phyloP scores from a whole-genome alignment of 2,888 invertebrate genomes.

The Phragmatobia fuliginosa region DNA sequence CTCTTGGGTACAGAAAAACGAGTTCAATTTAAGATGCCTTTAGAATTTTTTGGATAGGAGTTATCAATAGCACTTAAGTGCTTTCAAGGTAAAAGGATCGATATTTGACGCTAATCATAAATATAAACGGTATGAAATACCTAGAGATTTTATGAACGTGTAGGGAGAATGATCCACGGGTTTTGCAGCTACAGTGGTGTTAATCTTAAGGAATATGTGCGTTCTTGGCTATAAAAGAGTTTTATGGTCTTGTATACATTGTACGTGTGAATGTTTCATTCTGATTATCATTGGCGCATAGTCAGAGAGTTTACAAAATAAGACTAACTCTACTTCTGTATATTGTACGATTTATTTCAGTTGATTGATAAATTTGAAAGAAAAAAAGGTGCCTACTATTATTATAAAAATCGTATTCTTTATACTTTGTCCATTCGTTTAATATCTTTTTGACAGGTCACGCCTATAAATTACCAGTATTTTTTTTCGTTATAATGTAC shows the following conservation, averaged over 20 bases:
- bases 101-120: constrained; percentile 74
- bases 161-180: constrained; percentile 37
- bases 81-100: constrained; percentile 66
- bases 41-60: constrained; percentile 58
- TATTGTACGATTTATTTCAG: background rate
- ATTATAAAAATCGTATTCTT: too few species aligned
- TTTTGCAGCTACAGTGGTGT: constrained; percentile 35
- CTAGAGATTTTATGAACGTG: constrained; percentile 60
- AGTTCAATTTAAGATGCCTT: constrained; percentile 49
- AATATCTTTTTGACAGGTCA: too few species aligned
- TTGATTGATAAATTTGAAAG: background rate
- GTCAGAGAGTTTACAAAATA: background rate
- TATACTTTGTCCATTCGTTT: too few species aligned
- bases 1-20: constrained; percentile 33
- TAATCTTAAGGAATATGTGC: constrained; percentile 42
- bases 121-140: constrained; percentile 66
- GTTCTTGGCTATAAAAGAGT: constrained; percentile 29
- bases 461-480: too few species aligned
- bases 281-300: background rate
- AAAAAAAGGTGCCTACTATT: too few species aligned
- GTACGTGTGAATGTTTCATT: constrained; percentile 7
- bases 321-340: background rate
- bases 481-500: too few species aligned
- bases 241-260: constrained; percentile 14
- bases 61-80: constrained; percentile 72